phyloP scores from a whole-genome alignment of 2,113 vertebrate genomes.

The Paratilapia polleni region DNA sequence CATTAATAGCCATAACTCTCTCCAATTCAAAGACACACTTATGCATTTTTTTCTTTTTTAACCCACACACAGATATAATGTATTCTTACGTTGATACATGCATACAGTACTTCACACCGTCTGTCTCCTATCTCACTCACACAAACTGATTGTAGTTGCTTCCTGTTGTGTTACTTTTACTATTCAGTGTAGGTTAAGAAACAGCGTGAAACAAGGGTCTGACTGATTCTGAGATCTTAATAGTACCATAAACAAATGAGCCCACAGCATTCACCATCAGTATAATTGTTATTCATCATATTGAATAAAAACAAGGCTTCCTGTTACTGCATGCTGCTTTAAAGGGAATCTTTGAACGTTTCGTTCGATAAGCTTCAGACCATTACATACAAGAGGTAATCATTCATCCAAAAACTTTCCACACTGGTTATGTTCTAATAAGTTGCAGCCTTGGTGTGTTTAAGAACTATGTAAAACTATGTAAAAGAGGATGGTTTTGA shows the following conservation, averaged over 20 bases:
- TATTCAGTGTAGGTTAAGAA: not conserved
- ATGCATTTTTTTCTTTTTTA: not conserved
- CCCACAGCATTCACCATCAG: not conserved
- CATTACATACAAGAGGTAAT: not conserved
- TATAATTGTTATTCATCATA: not conserved
- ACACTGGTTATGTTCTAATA: not conserved
- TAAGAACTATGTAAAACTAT: not conserved
- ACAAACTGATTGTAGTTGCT: not conserved
- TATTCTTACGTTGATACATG: constrained; percentile 21
- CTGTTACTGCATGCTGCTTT: not conserved
- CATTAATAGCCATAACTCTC: not conserved
- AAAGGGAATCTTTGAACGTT: not conserved
- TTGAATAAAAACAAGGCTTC: not conserved
- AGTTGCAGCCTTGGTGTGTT: not conserved
- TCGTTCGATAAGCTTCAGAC: not conserved
- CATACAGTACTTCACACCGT: not conserved
- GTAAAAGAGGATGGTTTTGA: not conserved
- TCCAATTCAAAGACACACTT: not conserved
- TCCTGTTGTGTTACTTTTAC: not conserved
- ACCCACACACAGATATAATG: not conserved
- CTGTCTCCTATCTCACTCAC: not conserved
- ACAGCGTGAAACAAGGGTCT: not conserved
- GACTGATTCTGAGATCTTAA: not conserved
- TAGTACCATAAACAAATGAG: not conserved
- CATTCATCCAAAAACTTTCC: not conserved